Evolutionary conservation across 1,140 invertebrate genomes (phyloP).

Genomic region (Proctacanthus coquilletti): DNA sequence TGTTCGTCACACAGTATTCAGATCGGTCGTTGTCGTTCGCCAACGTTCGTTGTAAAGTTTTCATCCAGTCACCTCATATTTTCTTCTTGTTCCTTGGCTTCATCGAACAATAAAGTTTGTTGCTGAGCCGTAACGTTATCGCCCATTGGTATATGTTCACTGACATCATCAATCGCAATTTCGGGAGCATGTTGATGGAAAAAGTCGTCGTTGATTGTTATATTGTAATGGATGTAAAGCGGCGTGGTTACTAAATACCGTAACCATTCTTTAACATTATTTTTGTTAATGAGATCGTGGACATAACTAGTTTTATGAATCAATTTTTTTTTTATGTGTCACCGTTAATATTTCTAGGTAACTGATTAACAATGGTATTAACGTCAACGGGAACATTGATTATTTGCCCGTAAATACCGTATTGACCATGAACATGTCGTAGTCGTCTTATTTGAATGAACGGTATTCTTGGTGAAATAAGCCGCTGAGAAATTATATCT

Average conservation of each 20-base stretch:
- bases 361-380: constrained; percentile 22
- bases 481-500: constrained; percentile 24
- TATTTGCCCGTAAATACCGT: constrained; percentile 27
- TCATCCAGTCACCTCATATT: background rate
- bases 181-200: background rate
- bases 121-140: background rate
- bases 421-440: constrained; percentile 19
- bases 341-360: constrained; percentile 22
- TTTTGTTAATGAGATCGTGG: constrained; percentile 6
- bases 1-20: background rate
- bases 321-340: constrained; percentile 24
- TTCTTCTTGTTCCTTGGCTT: background rate
- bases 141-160: background rate
- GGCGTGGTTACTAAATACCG: background rate
- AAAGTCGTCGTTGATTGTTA: background rate
- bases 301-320: too few relatives aligned
- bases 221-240: background rate
- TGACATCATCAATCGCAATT: background rate
- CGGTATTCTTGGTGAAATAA: constrained; percentile 23
- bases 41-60: background rate
- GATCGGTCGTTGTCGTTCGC: background rate
- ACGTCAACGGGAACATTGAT: constrained; percentile 27
- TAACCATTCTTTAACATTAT: background rate
- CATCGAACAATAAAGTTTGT: too few relatives aligned
- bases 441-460: constrained; percentile 28